Evolutionary conservation across 2,888 invertebrate genomes (phyloP), one percentile per base, ranked within the genome.

Genomic region (Parnassius smintheus): DNA sequence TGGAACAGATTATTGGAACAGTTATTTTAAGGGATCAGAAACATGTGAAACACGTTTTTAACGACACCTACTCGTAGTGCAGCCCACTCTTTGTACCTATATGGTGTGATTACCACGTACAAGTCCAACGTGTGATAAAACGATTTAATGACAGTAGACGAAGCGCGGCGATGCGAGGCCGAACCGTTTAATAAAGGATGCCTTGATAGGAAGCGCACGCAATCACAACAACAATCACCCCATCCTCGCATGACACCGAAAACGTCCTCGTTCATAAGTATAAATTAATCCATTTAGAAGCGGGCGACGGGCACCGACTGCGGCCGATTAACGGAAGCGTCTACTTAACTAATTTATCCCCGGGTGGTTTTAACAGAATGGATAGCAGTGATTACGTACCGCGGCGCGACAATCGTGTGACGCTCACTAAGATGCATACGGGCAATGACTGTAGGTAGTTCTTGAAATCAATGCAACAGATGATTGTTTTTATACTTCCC

Each of bases 281-380:
- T 92, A 92, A 92, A 92, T 92, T 92, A 92, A 92, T 92, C 92
- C 92, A 92, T 92, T 92, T 92, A 90, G 86, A 87, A 75, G 63
- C 87, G 84, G 75, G 78, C 88, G 83, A 82, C 86, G 86, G 86
- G 81, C 85, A 86, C 83, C 85, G 84, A 81, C 83, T 83, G 80
- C 83, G 84, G 83, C 85, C 82, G 92, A 92, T 92, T 92, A 92
- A 88, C 92, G 92, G 92, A 92, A 92, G 88, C 88, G 86, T 88
- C 92, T 92, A 92, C 91, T 92, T 92, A 92, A 92, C 91, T 92
- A 91, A 92, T 92, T 92, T 92, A 92, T 86, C 82, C 88, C 86
- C 88, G 90, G 91, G 90, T 90, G 87, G 91, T 92, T 92, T 92
- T 92, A 92, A 92, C 91, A 89, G 91, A 91, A 92, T 92, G 92